These are phyloP conservation scores for Gopherus flavomarginatus DNA, from an alignment of 2,113 vertebrate genomes.

Conservation along the genomic window DNA sequence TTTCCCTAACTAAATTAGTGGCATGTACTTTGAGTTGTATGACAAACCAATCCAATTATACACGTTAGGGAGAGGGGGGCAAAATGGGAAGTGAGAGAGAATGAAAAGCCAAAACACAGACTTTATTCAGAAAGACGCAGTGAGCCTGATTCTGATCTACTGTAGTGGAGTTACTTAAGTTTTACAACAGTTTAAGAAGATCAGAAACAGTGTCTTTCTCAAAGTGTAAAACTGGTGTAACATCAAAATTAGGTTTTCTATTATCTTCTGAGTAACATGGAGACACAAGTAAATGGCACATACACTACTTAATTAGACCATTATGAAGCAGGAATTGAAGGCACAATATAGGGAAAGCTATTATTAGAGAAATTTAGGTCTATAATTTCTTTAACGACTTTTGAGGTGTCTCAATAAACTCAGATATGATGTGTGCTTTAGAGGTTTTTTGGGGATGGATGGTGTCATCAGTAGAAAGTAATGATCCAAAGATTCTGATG, in stretches of 20 bases:
- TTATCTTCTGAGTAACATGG: constrained; percentile 6
- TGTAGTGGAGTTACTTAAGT: too few relatives aligned
- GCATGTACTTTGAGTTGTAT: constrained; percentile 36
- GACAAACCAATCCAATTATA: constrained; percentile 50
- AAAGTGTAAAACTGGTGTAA: neutral
- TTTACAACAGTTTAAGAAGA: too few relatives aligned
- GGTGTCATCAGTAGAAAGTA: neutral
- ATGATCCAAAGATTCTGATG: neutral
- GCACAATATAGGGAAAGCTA: neutral
- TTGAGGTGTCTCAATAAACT: constrained; percentile 1
- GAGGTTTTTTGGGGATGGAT: neutral
- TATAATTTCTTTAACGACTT: neutral
- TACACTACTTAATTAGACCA: constrained; percentile 24
- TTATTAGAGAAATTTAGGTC: neutral
- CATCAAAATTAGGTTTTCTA: neutral
- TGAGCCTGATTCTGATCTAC: neutral
- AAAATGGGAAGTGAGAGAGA: neutral
- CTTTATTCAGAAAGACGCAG: constrained; percentile 32
- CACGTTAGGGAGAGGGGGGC: neutral
- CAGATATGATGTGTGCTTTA: neutral
- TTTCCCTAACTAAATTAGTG: constrained; percentile 28
- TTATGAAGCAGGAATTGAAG: neutral
- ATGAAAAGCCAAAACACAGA: neutral
- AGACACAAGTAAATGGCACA: constrained; percentile 12
- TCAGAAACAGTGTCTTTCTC: too few relatives aligned